These are phyloP conservation scores for Scopus umbretta DNA, from an alignment of 2,113 vertebrate species.

Conservation along the genomic window DNA sequence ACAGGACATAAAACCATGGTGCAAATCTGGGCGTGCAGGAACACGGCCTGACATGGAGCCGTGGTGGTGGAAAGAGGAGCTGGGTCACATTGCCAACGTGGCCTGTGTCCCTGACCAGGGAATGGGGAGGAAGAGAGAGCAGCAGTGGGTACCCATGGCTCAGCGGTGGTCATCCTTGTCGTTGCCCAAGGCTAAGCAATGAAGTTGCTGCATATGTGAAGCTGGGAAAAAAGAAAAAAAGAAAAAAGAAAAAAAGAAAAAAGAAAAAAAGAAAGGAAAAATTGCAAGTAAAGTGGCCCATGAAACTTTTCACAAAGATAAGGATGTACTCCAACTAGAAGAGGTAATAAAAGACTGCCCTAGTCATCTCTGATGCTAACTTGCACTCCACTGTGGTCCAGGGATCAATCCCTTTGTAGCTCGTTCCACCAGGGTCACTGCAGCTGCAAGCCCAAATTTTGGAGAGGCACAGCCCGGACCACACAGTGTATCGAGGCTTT, in stretches of 20 bases:
- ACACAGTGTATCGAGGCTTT: accelerated
- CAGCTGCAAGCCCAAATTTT: not conserved
- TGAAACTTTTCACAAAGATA: not conserved
- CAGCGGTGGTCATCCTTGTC: not conserved
- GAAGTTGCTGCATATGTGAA: too few species aligned
- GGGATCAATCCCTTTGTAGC: not conserved
- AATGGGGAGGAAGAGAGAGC: not conserved
- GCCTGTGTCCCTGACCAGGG: not conserved
- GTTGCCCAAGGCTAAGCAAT: not conserved
- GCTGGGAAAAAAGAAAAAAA: too few species aligned
- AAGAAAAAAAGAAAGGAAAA: not conserved
- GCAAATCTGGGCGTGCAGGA: not conserved
- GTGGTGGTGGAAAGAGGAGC: not conserved
- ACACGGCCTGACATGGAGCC: not conserved
- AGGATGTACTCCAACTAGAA: not conserved
- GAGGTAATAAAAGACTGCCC: not conserved
- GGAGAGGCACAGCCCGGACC: not conserved
- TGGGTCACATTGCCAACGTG: not conserved
- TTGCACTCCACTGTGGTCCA: not conserved
- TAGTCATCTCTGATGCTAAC: not conserved
- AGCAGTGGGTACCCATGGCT: not conserved
- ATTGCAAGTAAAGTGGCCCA: not conserved
- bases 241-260: accelerated
- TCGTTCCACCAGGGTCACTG: not conserved
- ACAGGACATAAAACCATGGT: not conserved